Evolutionary conservation across 1,140 invertebrate genomes (phyloP).

Genomic region (Drosophila biarmipes): DNA sequence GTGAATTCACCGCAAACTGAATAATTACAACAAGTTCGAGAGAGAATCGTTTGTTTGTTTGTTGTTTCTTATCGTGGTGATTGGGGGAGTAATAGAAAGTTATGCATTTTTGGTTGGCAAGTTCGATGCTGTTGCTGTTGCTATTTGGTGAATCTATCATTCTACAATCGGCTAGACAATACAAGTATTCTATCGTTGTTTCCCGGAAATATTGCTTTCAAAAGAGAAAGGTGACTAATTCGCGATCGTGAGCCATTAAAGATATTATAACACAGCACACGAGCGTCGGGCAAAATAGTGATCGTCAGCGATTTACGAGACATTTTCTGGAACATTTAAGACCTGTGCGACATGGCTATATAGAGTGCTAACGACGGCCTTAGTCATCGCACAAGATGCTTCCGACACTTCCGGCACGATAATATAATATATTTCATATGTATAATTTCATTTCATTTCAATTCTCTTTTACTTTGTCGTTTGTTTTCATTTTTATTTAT

Average conservation of each 20-base stretch:
- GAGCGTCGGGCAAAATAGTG: neutral
- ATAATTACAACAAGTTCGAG: slow-evolving; percentile 76
- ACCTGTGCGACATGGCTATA: neutral
- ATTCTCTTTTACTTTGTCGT: slow-evolving; percentile 27
- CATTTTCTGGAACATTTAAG: slow-evolving; percentile 16
- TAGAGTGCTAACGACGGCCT: slow-evolving; percentile 18
- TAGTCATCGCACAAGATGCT: slow-evolving; percentile 38
- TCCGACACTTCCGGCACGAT: slow-evolving; percentile 48
- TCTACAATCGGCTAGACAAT: no score
- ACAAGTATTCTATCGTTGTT: no score
- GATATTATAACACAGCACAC: neutral
- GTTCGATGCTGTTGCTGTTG: slow-evolving; percentile 1
- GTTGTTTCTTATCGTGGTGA: slow-evolving; percentile 21
- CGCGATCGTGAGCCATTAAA: neutral
- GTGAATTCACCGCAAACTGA: slow-evolving; percentile 84
- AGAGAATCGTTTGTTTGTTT: slow-evolving; percentile 40
- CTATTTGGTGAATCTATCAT: no score
- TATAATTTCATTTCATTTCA: slow-evolving; percentile 42
- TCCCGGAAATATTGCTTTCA: neutral
- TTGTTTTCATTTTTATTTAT: slow-evolving; percentile 18
- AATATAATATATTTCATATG: slow-evolving; percentile 24
- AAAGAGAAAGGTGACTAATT: neutral
- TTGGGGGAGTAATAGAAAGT: slow-evolving; percentile 1
- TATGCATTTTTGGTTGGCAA: slow-evolving; percentile 2
- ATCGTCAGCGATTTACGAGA: neutral